Evolutionary conservation across 2,113 vertebrate species (phyloP).

Genomic region (Podarcis muralis): DNA sequence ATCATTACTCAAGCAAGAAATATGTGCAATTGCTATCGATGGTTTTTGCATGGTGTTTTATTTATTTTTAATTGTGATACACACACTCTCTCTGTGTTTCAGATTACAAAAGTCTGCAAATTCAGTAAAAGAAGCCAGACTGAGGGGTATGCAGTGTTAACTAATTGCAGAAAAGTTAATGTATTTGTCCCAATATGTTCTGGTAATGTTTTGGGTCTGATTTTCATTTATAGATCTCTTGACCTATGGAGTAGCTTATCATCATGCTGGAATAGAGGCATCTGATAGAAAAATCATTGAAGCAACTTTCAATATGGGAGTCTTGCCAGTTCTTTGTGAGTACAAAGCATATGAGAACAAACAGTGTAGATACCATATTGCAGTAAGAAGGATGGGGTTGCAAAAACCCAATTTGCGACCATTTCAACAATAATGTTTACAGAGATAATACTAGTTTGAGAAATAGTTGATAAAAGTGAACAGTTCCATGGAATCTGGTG

Average conservation of each 20-base stretch:
- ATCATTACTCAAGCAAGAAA: background rate
- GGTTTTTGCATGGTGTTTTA: background rate
- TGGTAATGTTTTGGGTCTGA: slow-evolving; percentile 18
- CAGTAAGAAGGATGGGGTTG: background rate
- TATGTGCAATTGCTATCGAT: background rate
- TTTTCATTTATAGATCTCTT: slow-evolving; percentile 82
- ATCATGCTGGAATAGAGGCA: slow-evolving; percentile 93
- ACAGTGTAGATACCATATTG: slow-evolving; percentile 27
- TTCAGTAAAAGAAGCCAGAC: slow-evolving; percentile 87
- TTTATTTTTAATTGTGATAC: background rate
- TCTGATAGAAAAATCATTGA: slow-evolving; percentile 92
- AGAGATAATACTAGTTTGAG: slow-evolving; percentile 26
- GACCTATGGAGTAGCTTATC: slow-evolving; percentile 88
- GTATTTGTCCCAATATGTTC: slow-evolving; percentile 17
- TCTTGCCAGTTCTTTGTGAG: slow-evolving; percentile 96
- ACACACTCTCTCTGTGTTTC: slow-evolving; percentile 21
- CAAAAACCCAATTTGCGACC: slow-evolving; percentile 19
- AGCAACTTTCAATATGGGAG: slow-evolving; percentile 86
- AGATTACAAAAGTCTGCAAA: slow-evolving; percentile 88
- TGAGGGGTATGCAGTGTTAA: slow-evolving; percentile 84
- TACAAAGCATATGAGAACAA: slow-evolving; percentile 42
- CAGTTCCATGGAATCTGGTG: background rate
- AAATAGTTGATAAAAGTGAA: slow-evolving; percentile 3
- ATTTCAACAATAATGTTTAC: slow-evolving; percentile 16
- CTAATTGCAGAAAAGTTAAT: slow-evolving; percentile 9